Evolutionary conservation across 1,140 invertebrate genomes (phyloP).

Genomic region (Elysia chlorotica): DNA sequence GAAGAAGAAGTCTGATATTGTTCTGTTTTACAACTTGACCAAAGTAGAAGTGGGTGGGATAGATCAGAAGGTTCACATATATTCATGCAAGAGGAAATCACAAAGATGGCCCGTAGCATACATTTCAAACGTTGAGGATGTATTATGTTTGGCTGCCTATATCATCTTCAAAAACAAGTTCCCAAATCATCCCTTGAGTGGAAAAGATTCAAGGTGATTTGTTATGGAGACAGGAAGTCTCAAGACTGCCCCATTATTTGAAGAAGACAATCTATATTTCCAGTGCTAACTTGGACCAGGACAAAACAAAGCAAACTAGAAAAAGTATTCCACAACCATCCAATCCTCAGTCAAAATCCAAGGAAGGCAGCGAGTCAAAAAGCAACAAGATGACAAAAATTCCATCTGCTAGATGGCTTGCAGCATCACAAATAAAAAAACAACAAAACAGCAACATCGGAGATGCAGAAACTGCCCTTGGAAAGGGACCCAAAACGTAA

Average conservation of each 20-base stretch:
- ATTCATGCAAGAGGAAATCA: background rate
- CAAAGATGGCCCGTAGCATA: background rate
- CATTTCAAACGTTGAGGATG: background rate
- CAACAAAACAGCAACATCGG: background rate
- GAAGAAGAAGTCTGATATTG: slow-evolving; percentile 57
- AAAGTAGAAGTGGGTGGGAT: slow-evolving; percentile 64
- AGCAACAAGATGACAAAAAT: too few species aligned
- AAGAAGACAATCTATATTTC: background rate
- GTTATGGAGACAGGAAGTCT: background rate
- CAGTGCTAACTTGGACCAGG: too few species aligned
- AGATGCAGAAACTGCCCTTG: background rate
- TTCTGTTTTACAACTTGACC: slow-evolving; percentile 58
- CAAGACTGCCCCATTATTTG: background rate
- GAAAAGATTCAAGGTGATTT: background rate
- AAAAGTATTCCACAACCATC: too few species aligned
- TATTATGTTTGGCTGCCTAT: background rate
- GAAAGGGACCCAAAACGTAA: background rate
- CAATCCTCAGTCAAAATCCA: too few species aligned
- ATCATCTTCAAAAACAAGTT: background rate
- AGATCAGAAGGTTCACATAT: slow-evolving; percentile 14
- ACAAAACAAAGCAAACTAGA: too few species aligned
- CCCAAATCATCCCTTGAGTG: background rate
- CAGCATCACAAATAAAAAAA: background rate
- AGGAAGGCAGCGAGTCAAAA: too few species aligned
- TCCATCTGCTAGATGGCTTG: background rate